Percentiles rank a stretch among this genome's conserved stretches.
Evolutionary conservation across 64 coral and sea anemone genomes (phyloP).

Genomic region (Porites australiensis): DNA sequence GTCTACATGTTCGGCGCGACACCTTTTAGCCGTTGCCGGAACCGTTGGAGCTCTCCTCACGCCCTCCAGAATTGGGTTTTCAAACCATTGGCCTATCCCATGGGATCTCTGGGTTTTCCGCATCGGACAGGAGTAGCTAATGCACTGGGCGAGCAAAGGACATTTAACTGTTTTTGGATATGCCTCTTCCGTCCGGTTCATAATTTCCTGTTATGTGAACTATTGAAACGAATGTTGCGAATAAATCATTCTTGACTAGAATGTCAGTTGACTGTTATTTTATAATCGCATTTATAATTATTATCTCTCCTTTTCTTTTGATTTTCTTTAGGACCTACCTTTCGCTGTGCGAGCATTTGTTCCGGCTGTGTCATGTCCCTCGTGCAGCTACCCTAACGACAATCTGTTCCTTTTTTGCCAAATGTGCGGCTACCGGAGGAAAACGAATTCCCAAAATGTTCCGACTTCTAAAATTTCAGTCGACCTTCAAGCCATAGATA

Average conservation of each 20-base stretch:
- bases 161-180: background rate
- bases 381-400: constrained; percentile 44
- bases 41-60: background rate
- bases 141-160: background rate
- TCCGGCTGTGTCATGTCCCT: constrained; percentile 44
- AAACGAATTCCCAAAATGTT: background rate
- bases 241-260: background rate
- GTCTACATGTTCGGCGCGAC: background rate
- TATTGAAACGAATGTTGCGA: background rate
- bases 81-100: constrained; percentile 1
- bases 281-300: background rate
- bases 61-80: constrained; percentile 37
- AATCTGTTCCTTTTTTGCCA: constrained; percentile 48
- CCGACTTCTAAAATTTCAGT: background rate
- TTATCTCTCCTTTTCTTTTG: background rate
- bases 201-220: background rate
- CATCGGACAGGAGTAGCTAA: background rate
- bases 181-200: background rate
- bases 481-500: background rate
- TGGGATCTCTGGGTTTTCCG: constrained; percentile 57
- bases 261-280: background rate
- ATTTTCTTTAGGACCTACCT: constrained; percentile 31
- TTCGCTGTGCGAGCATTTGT: background rate
- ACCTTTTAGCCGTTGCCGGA: background rate
- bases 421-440: constrained; percentile 50